These are phyloP conservation scores for Gymnothorax reevesii DNA, from an alignment of 2,797 vertebrate genomes.

Conservation along the genomic window DNA sequence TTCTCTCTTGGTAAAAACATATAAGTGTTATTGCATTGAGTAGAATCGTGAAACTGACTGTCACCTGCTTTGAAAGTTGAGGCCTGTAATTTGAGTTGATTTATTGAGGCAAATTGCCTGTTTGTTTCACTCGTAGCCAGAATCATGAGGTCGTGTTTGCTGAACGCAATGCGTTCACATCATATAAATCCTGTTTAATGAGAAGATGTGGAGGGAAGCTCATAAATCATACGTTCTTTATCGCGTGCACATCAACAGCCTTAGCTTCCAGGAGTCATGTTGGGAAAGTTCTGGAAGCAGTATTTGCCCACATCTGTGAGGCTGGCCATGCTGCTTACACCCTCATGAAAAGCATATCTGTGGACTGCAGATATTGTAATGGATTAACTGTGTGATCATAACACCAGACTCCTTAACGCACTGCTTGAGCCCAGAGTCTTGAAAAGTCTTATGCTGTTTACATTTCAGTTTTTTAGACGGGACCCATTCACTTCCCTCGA, in stretches of 20 bases:
- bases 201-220: not conserved
- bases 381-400: too few species aligned
- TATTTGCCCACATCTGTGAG: not conserved
- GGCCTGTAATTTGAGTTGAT: conserved; percentile 11
- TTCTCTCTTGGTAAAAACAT: conserved; percentile 87
- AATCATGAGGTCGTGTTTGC: conserved; percentile 17
- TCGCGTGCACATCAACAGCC: not conserved
- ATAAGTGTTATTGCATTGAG: not conserved
- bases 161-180: not conserved
- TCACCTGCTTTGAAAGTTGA: conserved; percentile 10
- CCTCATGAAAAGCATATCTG: not conserved
- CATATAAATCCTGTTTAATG: conserved; percentile 19
- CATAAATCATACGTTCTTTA: not conserved
- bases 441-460: not conserved
- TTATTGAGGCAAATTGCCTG: not conserved
- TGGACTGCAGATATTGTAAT: not conserved
- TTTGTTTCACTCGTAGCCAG: not conserved
- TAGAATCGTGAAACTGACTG: not conserved
- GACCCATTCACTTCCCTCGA: not conserved
- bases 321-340: not conserved
- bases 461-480: not conserved
- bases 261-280: not conserved
- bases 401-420: not conserved
- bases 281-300: not conserved
- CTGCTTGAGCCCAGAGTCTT: not conserved